Evolutionary conservation across 2,888 invertebrate species (phyloP).

Genomic region (Nephrotoma appendiculata): DNA sequence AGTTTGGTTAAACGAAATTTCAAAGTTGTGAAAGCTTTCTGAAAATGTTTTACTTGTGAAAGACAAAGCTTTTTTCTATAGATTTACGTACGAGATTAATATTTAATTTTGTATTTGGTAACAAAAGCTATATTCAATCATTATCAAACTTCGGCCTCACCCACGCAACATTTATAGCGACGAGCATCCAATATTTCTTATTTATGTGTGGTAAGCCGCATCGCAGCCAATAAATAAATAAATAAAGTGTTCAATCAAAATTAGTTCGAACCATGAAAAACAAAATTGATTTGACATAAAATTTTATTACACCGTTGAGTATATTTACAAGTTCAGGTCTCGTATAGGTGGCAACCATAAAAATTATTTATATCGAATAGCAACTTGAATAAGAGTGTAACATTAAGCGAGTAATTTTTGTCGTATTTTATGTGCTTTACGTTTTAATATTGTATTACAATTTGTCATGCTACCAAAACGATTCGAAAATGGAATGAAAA

Average conservation of each 20-base stretch:
- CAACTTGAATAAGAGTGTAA: background rate
- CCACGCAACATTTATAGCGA: no score
- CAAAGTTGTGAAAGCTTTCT: no score
- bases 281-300: background rate
- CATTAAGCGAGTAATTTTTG: background rate
- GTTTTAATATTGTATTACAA: background rate
- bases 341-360: background rate
- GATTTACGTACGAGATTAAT: no score
- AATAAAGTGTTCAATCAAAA: background rate
- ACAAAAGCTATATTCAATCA: no score
- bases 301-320: background rate
- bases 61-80: no score
- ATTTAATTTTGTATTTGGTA: no score
- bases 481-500: background rate
- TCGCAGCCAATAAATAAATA: background rate
- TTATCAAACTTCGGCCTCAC: no score
- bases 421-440: background rate
- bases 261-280: background rate
- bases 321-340: background rate
- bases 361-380: background rate
- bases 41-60: no score
- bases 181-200: no score
- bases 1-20: no score
- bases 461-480: background rate
- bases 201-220: no score